A percentile compares a stretch with the other conserved stretches of the same genome.
These are phyloP conservation scores for Galeopsomyia nigrocyanea DNA, from an alignment of 2,888 invertebrate genomes.

Conservation along the genomic window DNA sequence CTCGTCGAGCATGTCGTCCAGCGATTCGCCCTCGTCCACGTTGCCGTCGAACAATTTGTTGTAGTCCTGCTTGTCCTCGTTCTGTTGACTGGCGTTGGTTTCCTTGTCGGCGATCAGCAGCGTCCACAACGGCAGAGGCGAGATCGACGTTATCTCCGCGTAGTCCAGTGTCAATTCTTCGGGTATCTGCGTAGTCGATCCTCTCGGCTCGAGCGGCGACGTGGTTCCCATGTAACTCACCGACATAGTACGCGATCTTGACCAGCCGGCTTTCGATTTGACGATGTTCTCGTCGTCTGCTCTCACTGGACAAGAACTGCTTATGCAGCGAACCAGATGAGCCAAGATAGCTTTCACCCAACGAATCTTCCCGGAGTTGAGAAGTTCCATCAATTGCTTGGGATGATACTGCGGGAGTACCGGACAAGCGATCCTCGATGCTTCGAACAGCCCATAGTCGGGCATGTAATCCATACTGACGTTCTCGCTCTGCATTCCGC, in stretches of 20 bases:
- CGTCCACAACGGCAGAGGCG: conserved; percentile 97
- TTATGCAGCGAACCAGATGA: conserved; percentile 88
- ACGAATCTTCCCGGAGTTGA: conserved; percentile 97
- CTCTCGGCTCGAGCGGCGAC: conserved; percentile 83
- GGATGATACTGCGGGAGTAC: conserved; percentile 99
- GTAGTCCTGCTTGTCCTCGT: conserved; percentile 79
- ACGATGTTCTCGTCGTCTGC: conserved; percentile 69
- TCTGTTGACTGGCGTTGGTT: conserved; percentile 63
- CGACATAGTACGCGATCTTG: conserved; percentile 89
- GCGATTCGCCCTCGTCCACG: conserved; percentile 82
- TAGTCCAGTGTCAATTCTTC: conserved; percentile 93
- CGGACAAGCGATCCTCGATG: conserved; percentile 96
- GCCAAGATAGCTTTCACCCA: conserved; percentile 98
- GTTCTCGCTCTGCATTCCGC: conserved; percentile 69
- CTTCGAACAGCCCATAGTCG: conserved; percentile 96
- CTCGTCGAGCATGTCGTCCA: conserved; percentile 85
- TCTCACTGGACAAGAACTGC: conserved; percentile 70
- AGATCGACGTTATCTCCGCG: conserved; percentile 97
- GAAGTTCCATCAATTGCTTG: conserved; percentile 96
- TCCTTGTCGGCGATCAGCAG: conserved; percentile 95
- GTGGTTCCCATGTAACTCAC: conserved; percentile 86
- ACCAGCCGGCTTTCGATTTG: conserved; percentile 82
- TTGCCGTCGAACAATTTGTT: conserved; percentile 90
- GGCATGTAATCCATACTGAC: conserved; percentile 85
- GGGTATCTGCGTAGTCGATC: conserved; percentile 84